Percentiles rank a stretch among this genome's conserved stretches.
These are phyloP conservation scores for Cynaeus angustus DNA, from an alignment of 2,888 invertebrate species.

Conservation along the genomic window DNA sequence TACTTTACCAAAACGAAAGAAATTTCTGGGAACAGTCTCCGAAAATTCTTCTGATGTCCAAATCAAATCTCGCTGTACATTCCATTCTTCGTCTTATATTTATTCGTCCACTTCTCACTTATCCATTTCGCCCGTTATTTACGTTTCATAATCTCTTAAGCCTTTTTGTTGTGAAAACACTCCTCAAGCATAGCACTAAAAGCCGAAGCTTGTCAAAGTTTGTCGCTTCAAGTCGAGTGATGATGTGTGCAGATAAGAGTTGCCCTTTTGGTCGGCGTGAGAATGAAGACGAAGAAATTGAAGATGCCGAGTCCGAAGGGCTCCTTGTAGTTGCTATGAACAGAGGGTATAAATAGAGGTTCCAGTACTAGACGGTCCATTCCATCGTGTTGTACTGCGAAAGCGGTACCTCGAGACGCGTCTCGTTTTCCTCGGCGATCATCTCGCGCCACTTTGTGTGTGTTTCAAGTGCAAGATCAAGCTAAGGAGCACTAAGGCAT, in stretches of 20 bases:
- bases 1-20: neutral
- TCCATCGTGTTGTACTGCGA: slow-evolving; percentile 52
- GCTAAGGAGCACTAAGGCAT: slow-evolving; percentile 10
- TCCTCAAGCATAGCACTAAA: slow-evolving; percentile 14
- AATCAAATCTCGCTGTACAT: neutral
- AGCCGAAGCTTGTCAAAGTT: slow-evolving; percentile 19
- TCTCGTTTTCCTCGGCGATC: slow-evolving; percentile 26
- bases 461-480: slow-evolving; percentile 41
- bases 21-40: neutral
- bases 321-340: slow-evolving; percentile 37
- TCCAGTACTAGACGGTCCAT: slow-evolving; percentile 52
- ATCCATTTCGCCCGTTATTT: neutral
- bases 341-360: slow-evolving; percentile 53
- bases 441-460: slow-evolving; percentile 40
- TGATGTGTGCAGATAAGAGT: slow-evolving; percentile 24
- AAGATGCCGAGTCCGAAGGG: slow-evolving; percentile 40
- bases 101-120: slow-evolving; percentile 7
- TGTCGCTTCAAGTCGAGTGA: slow-evolving; percentile 14
- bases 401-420: slow-evolving; percentile 49
- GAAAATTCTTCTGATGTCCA: neutral
- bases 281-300: slow-evolving; percentile 24
- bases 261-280: slow-evolving; percentile 21
- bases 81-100: neutral
- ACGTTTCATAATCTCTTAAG: slow-evolving; percentile 15
- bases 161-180: slow-evolving; percentile 28